Percentiles rank a stretch among this genome's conserved stretches.
These are phyloP conservation scores for Cardiocondyla obscurior DNA, from an alignment of 1,140 invertebrate genomes.

Conservation along the genomic window DNA sequence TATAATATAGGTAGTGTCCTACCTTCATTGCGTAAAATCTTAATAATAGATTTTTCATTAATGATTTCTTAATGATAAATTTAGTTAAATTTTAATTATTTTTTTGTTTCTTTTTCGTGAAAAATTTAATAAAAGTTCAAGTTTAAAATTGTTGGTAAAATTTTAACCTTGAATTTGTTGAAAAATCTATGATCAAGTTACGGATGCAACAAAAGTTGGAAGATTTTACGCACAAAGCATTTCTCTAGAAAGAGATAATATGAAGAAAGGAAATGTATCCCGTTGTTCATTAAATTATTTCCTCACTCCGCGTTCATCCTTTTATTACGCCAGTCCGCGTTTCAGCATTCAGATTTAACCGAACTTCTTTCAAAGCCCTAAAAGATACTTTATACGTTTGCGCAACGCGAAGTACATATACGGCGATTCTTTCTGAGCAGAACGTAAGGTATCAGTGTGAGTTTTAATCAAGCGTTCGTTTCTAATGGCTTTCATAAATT, in stretches of 20 bases:
- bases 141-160: neutral
- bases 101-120: neutral
- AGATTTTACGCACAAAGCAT: neutral
- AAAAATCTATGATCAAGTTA: neutral
- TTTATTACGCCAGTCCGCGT: neutral
- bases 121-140: neutral
- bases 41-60: neutral
- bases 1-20: neutral
- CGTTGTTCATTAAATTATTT: neutral
- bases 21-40: neutral
- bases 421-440: conserved; percentile 2
- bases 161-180: neutral
- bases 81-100: neutral
- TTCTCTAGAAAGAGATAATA: neutral
- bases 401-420: conserved; percentile 24
- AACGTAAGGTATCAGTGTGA: neutral
- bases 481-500: conserved; percentile 51
- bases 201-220: neutral
- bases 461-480: conserved; percentile 28
- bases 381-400: conserved; percentile 7
- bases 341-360: neutral
- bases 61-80: too few species aligned
- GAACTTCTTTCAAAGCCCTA: neutral
- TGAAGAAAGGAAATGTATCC: neutral
- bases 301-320: conserved; percentile 27